Evolutionary conservation across 2,888 invertebrate species (phyloP), one percentile per base, ranked within the genome.

Genomic region (Drosophila putrida): DNA sequence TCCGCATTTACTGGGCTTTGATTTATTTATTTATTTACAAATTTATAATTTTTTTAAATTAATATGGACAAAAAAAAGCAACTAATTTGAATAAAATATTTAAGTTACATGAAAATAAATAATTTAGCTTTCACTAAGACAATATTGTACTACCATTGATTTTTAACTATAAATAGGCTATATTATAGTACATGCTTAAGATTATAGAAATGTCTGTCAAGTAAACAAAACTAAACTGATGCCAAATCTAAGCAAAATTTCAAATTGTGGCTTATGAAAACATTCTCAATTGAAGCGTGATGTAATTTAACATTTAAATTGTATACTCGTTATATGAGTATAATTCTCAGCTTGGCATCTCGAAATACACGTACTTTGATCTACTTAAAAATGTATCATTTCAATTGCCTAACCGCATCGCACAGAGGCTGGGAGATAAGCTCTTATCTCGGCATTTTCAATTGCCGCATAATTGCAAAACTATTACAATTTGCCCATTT

Each of bases 401-500:
- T 47, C 50, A 55, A 64, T 75, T 51, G 60, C 25, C 27, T 15
- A 33, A 51, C 63, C 54, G 10, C 53, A 53, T 25, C 61, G 60
- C 39, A 31, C 10, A 36, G 62, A 39, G 41, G 49, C 31, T 6
- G 13, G 13, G 39, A 58, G 50, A 58, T 38, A 51, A 36, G 41
- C 46, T 35, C 64, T 72, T 68, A 62, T 68, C 63, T 54, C 13
- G 60, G 64, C 46, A 72, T 68, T 71, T 61, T 60, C 47, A 61
- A 71, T 71, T 77, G 74, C 69, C 55, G 75, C 79, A 82, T 85
- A 82, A 83, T 85, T 79, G 79, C 79, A 43, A 81, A 82, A 82
- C 71, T 82, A 79, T 79, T 73, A 73, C 83, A 82, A 85, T 80
- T 82, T 81, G 75, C 58, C 57, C 59, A 57, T 63, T 71, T 75